A percentile compares a stretch with the other conserved stretches of the same genome.
Evolutionary conservation across 2,113 vertebrate species (phyloP).

Genomic region (Lota lota): DNA sequence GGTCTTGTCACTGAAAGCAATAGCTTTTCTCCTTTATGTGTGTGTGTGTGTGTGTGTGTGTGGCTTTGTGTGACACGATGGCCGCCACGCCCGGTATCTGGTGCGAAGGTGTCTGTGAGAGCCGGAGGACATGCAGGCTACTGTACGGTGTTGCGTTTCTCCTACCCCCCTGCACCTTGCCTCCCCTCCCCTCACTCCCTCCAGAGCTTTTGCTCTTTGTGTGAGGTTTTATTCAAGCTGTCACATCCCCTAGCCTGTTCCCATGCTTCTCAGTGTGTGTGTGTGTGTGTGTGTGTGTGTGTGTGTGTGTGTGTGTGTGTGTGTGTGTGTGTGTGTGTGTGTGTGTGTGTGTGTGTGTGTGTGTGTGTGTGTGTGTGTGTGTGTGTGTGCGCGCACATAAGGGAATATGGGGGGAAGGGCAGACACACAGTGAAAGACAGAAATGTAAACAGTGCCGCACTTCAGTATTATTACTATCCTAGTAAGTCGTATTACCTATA

Average conservation of each 20-base stretch:
- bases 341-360: slow-evolving; percentile 15
- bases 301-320: slow-evolving; percentile 8
- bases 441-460: slow-evolving; percentile 54
- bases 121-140: slow-evolving; percentile 61
- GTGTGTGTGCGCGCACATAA: slow-evolving; percentile 26
- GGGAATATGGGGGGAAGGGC: slow-evolving; percentile 22
- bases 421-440: slow-evolving; percentile 31
- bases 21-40: slow-evolving; percentile 68
- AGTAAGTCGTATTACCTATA: not conserved
- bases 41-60: slow-evolving; percentile 56
- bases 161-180: slow-evolving; percentile 16
- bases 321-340: slow-evolving; percentile 3
- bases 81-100: slow-evolving; percentile 70
- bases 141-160: slow-evolving; percentile 74
- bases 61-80: slow-evolving; percentile 40
- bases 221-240: slow-evolving; percentile 65
- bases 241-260: slow-evolving; percentile 65
- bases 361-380: slow-evolving; percentile 30
- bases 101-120: slow-evolving; percentile 57
- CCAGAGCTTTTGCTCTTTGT: slow-evolving; percentile 59
- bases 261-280: slow-evolving; percentile 56
- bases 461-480: slow-evolving; percentile 50
- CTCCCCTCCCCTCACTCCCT: slow-evolving; percentile 22
- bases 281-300: slow-evolving; percentile 33
- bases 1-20: slow-evolving; percentile 72